Conservation (phyloP, 2,113 vertebrate genomes). For the Pygoscelis antarcticus region DNA sequence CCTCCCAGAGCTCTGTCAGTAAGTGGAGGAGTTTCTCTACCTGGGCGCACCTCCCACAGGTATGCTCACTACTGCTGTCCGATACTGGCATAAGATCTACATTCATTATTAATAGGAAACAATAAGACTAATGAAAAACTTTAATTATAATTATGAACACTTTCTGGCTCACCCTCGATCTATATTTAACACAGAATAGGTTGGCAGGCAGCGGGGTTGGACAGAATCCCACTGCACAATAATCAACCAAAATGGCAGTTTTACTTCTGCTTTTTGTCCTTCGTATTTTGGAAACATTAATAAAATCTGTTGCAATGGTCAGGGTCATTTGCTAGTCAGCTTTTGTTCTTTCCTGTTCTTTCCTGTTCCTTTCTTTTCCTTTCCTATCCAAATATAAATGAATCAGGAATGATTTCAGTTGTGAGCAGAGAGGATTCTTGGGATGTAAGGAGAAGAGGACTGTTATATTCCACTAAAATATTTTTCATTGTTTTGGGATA, state of each 20-base stretch:
- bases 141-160: neutral
- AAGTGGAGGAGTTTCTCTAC: no score
- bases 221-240: neutral
- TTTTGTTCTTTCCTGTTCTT: neutral
- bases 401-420: neutral
- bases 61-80: no score
- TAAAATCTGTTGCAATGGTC: neutral
- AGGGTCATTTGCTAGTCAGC: neutral
- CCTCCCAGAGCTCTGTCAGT: no score
- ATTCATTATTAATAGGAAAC: conserved; percentile 10
- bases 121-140: neutral
- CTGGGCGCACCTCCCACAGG: no score
- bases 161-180: neutral
- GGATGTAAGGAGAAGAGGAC: neutral
- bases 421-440: neutral
- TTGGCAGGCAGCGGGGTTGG: neutral
- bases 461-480: neutral
- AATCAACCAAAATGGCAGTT: neutral
- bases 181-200: neutral
- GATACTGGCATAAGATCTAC: neutral
- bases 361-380: no score
- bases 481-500: neutral
- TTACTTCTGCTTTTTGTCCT: neutral
- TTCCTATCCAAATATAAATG: neutral
- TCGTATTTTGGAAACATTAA: neutral